Conservation (phyloP, 2,113 vertebrate genomes). For the Tor tambroides region DNA sequence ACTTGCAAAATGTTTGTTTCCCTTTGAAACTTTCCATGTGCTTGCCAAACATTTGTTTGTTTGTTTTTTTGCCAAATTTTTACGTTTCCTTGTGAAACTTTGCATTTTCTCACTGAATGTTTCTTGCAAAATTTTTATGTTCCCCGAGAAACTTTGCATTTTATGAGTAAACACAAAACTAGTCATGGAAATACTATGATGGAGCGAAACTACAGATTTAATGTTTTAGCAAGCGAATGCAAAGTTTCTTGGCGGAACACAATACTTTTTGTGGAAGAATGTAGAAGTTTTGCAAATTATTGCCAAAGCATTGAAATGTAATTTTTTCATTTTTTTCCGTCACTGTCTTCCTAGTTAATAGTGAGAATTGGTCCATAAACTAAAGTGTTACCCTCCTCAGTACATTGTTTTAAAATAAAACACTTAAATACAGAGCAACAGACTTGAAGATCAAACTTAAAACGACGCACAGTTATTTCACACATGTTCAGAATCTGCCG, state of each 20-base stretch:
- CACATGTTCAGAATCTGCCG: neutral
- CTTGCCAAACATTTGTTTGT: too few relatives aligned
- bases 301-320: neutral
- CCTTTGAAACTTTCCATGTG: neutral
- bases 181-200: neutral
- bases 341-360: neutral
- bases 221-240: neutral
- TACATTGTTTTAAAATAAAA: too few relatives aligned
- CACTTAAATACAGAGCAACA: too few relatives aligned
- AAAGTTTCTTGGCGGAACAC: neutral
- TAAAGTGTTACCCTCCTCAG: too few relatives aligned
- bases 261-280: neutral
- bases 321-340: neutral
- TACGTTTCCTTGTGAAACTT: neutral
- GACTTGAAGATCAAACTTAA: too few relatives aligned
- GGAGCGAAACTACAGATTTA: neutral
- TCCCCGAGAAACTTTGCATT: too few relatives aligned
- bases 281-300: neutral
- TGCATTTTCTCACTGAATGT: neutral
- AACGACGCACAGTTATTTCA: neutral
- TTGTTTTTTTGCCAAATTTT: too few relatives aligned
- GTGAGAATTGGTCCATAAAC: too few relatives aligned
- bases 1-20: neutral
- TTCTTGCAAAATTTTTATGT: too few relatives aligned
- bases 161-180: too few relatives aligned